Evolutionary conservation across 2,113 vertebrate genomes (phyloP), one percentile per base, ranked within the genome.

Genomic region (Felis catus): DNA sequence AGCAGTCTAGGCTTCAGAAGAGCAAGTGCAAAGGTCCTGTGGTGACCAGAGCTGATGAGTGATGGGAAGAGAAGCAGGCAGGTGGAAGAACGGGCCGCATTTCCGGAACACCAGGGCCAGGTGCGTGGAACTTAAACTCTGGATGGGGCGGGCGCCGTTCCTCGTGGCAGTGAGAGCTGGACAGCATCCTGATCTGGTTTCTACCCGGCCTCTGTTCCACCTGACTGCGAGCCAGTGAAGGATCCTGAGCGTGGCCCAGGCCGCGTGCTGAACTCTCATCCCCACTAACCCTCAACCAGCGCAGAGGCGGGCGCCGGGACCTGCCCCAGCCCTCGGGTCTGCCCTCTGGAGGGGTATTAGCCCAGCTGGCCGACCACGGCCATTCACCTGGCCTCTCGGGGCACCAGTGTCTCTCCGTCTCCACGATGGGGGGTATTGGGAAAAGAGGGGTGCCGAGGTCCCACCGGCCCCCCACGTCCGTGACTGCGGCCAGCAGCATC

Each of bases 181-280:
- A 29, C 15, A 4, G 1, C 0, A 1, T 31, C 1, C 4, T 4
- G 15, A 1, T 21, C 48, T 0, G 12, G 8, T 68, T 48, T 82
- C 2, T 45, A 45, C 41, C 41, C 41, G 45, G 45, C 45, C 45
- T 45, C 45, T 45, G 45, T 45, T 21, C 63, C 21, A 21, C 36
- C 21, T 45, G 7, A 1, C 0, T 6, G 4, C 2, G 25, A 10
- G 31, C 5, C 13, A 25, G 55, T 18, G 68, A 1, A 3, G 1
- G 31, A 14, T 31, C 53, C 84, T 58, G 88, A n/a, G 25, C 7
- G 0, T 1, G 3, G 25, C 51, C 21, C 2, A 0, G 82, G 51
- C 66, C 8, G 4, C 0, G 0, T 13, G 48, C 21, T 0, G 2
- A 39, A 10, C 5, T 0, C 0, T 92, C 68, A 0, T 68, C 16